Conservation (phyloP, 2,888 invertebrate species). For the Oscheius onirici region DNA sequence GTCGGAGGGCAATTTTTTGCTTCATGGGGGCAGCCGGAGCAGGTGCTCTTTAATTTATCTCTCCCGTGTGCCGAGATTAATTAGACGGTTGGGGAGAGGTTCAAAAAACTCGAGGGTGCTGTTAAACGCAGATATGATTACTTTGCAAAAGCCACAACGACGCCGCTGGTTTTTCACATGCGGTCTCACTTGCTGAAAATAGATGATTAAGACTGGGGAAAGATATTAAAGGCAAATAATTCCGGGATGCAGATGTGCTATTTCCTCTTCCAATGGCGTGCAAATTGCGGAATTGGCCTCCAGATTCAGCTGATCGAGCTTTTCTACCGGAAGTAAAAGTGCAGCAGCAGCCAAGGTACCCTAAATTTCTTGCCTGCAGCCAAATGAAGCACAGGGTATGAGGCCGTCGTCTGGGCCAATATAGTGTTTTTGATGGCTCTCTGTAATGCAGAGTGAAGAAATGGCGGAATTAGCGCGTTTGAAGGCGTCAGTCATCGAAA, state of each 20-base stretch:
- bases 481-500: conserved; percentile 32
- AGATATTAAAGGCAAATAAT: not conserved
- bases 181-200: too few species aligned
- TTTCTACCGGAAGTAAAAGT: not conserved
- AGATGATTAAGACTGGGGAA: too few species aligned
- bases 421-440: conserved; percentile 30
- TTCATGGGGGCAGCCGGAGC: not conserved
- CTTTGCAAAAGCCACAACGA: too few species aligned
- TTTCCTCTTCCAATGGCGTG: not conserved
- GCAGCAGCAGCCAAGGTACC: not conserved
- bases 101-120: not conserved
- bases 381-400: too few species aligned
- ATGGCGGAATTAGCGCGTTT: conserved; percentile 33
- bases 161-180: too few species aligned
- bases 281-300: not conserved
- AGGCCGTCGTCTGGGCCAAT: not conserved
- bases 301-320: not conserved
- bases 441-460: conserved; percentile 19
- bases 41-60: conserved; percentile 6
- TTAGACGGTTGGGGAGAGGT: not conserved
- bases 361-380: too few species aligned
- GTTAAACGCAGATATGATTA: too few species aligned
- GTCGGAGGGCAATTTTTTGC: not conserved
- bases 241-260: not conserved
- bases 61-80: not conserved